These are phyloP conservation scores for Suillia variegata DNA, from an alignment of 2,888 invertebrate genomes.

Conservation along the genomic window DNA sequence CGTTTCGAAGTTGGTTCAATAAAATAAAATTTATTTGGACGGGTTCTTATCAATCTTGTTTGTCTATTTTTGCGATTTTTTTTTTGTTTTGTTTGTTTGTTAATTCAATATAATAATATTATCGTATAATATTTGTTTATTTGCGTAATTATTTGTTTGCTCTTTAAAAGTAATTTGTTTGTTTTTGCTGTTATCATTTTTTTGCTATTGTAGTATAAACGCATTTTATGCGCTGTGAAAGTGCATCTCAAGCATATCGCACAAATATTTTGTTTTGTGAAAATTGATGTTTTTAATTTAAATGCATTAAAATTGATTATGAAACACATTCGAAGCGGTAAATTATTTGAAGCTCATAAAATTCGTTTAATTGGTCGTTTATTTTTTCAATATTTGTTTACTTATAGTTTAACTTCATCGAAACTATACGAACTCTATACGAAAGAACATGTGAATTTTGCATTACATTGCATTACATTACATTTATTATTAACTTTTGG, in stretches of 20 bases:
- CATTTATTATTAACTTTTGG: too few species aligned
- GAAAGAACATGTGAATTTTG: too few species aligned
- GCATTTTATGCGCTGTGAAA: too few species aligned
- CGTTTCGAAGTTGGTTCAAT: constrained; percentile 28
- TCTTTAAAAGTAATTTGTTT: neutral
- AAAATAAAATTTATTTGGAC: constrained; percentile 52
- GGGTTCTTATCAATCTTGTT: constrained; percentile 56
- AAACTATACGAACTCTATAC: too few species aligned
- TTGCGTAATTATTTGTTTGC: neutral
- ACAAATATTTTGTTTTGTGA: too few species aligned
- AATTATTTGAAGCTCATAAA: constrained; percentile 48
- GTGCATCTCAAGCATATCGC: too few species aligned
- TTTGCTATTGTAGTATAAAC: constrained; percentile 17
- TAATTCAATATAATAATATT: neutral
- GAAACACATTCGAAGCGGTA: constrained; percentile 50
- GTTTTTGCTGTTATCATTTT: neutral
- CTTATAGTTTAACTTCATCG: too few species aligned
- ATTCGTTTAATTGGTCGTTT: constrained; percentile 20
- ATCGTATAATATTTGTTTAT: neutral
- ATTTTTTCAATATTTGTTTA: constrained; percentile 8
- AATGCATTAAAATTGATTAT: constrained; percentile 46
- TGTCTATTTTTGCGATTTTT: constrained; percentile 23
- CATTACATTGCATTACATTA: too few species aligned
- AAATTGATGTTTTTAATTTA: constrained; percentile 24
- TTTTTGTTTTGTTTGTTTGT: constrained; percentile 5